Percentiles rank a stretch among this genome's conserved stretches.
These are phyloP conservation scores for Paracanthobrama guichenoti DNA, from an alignment of 2,113 vertebrate species.

Conservation along the genomic window DNA sequence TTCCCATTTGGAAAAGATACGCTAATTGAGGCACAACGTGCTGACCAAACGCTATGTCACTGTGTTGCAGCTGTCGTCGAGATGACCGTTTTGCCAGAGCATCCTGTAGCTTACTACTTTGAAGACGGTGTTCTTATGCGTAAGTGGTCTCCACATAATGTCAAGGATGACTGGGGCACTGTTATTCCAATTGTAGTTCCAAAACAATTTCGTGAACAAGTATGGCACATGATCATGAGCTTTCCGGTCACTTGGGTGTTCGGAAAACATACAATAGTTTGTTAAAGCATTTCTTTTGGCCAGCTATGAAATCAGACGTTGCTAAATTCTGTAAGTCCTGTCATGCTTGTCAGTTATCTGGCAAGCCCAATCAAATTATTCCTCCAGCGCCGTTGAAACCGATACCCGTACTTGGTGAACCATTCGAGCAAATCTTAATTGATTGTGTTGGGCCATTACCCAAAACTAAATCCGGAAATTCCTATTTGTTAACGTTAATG, in stretches of 20 bases:
- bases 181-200: no score
- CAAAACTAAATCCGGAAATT: neutral
- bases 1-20: neutral
- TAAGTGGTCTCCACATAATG: neutral
- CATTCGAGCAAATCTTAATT: neutral
- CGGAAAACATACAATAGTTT: neutral
- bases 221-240: no score
- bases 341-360: neutral
- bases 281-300: slow-evolving; percentile 30
- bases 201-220: no score
- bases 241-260: neutral
- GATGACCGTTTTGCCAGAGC: neutral
- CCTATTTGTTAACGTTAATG: neutral
- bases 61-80: neutral
- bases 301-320: neutral
- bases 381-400: neutral
- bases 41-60: neutral
- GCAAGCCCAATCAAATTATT: slow-evolving; percentile 30
- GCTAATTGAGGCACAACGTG: neutral
- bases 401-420: neutral
- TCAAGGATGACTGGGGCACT: neutral
- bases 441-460: slow-evolving; percentile 11
- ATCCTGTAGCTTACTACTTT: neutral
- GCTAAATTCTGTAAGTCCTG: slow-evolving; percentile 3
- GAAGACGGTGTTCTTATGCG: neutral